Conservation (phyloP, 2,888 invertebrate genomes). For the Scaptomyza flava region DNA sequence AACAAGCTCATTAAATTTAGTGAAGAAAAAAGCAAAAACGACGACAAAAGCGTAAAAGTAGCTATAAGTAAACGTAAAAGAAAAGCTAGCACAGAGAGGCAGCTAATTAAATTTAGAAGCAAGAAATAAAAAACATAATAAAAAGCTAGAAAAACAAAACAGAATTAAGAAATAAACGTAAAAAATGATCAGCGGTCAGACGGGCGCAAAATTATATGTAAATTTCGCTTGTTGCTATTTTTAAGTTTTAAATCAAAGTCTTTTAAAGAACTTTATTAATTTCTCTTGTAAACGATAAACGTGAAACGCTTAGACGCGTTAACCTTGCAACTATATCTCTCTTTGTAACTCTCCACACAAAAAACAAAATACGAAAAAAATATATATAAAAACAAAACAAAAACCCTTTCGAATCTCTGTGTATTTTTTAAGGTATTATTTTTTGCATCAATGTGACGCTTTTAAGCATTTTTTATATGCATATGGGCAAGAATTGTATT, state of each 20-base stretch:
- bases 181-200: constrained; percentile 46
- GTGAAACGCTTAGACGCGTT: constrained; percentile 52
- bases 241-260: constrained; percentile 79
- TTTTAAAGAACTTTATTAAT: constrained; percentile 80
- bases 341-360: constrained; percentile 65
- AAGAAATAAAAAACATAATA: constrained; percentile 22
- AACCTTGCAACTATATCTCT: constrained; percentile 59
- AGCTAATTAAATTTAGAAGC: constrained; percentile 42
- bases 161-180: constrained; percentile 16
- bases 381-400: constrained; percentile 45
- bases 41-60: constrained; percentile 53
- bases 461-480: constrained; percentile 75
- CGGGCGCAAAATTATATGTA: constrained; percentile 69
- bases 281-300: constrained; percentile 64
- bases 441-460: constrained; percentile 80
- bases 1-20: constrained; percentile 70
- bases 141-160: constrained; percentile 21
- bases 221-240: constrained; percentile 82
- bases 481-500: constrained; percentile 66
- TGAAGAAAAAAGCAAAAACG: constrained; percentile 41
- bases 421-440: constrained; percentile 77
- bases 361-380: constrained; percentile 51
- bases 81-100: constrained; percentile 46
- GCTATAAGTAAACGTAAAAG: constrained; percentile 53
- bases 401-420: constrained; percentile 64